Evolutionary conservation across 2,888 invertebrate species (phyloP), one percentile per base, ranked within the genome.

Genomic region (Eristalinus sepulchralis): DNA sequence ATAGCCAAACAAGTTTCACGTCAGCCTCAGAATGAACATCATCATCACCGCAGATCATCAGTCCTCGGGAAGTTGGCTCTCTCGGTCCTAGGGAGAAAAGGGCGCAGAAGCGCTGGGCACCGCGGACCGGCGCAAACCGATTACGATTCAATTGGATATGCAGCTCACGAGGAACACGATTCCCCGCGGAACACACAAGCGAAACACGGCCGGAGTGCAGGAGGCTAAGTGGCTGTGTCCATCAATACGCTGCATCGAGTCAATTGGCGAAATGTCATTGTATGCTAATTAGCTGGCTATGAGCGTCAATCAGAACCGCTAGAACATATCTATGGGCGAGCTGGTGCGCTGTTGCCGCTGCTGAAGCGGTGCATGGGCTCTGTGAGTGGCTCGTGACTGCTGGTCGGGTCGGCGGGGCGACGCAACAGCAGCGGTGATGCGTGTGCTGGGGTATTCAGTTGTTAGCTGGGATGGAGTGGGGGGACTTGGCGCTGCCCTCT

Each of bases 211-310:
- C 68, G 55, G 68, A 83, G 86, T 86, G 86, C 86, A 86, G 79
- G 82, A 79, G 86, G 86, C 86, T 86, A 86, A 86, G 86, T 86
- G 86, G 86, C 82, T 86, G 75, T 83, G 82, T 86, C 86, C 82
- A 86, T 86, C 86, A 86, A 83, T 86, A 82, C 57, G 24, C 86
- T 67, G 86, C 86, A 78, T 86, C 82, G 82, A 86, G 86, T 82
- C 86, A 86, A 86, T 86, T 86, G 86, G 86, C 78, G 78, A 86
- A 86, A 86, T 86, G 86, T 86, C 86, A 86, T 86, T 86, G 86
- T 86, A 86, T 86, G 86, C 83, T 86, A 86, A 86, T 86, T 82
- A 86, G 86, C 78, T 82, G 78, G 86, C 78, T 86, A 86, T 85
- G 85, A 85, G 85, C 82, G 85, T 85, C 85, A 85, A 85, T 85